phyloP scores from a whole-genome alignment of 1,140 invertebrate genomes.

The Yoshiicerus persimilis region DNA sequence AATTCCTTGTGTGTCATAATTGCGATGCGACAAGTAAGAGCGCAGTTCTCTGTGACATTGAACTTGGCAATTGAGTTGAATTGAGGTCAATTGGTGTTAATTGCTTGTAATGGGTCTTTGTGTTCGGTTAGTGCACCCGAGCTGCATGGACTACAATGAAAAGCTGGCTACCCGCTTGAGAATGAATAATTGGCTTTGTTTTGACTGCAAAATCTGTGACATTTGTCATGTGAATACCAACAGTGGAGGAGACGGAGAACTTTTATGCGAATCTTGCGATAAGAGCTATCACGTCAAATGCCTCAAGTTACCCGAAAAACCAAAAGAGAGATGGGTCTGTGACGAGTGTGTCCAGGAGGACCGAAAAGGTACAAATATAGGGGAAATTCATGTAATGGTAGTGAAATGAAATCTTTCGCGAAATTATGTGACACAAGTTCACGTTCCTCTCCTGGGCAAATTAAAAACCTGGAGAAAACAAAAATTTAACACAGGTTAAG shows the following conservation, averaged over 20 bases:
- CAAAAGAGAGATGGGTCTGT: background rate
- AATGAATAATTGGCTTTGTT: constrained; percentile 56
- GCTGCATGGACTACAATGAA: constrained; percentile 56
- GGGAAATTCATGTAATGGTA: too few species aligned
- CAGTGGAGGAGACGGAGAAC: background rate
- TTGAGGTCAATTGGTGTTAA: too few species aligned
- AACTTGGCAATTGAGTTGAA: too few species aligned
- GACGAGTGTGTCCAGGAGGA: background rate
- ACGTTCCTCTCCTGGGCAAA: too few species aligned
- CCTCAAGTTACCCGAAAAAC: background rate
- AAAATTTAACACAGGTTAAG: too few species aligned
- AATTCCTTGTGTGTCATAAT: constrained; percentile 72
- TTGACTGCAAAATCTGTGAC: constrained; percentile 57
- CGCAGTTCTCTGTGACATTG: too few species aligned
- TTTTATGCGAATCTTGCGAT: constrained; percentile 2
- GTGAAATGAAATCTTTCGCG: background rate
- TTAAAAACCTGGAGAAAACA: too few species aligned
- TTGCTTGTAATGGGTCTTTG: too few species aligned
- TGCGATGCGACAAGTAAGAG: constrained; percentile 75
- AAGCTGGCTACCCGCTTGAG: constrained; percentile 52
- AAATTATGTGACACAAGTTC: background rate
- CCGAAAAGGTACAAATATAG: background rate
- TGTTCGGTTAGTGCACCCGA: constrained; percentile 56
- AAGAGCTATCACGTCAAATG: constrained; percentile 24
- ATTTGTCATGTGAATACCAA: constrained; percentile 51